These are phyloP conservation scores for Pegea sp. DNA, from an alignment of 23 tunicate genomes.

Conservation along the genomic window DNA sequence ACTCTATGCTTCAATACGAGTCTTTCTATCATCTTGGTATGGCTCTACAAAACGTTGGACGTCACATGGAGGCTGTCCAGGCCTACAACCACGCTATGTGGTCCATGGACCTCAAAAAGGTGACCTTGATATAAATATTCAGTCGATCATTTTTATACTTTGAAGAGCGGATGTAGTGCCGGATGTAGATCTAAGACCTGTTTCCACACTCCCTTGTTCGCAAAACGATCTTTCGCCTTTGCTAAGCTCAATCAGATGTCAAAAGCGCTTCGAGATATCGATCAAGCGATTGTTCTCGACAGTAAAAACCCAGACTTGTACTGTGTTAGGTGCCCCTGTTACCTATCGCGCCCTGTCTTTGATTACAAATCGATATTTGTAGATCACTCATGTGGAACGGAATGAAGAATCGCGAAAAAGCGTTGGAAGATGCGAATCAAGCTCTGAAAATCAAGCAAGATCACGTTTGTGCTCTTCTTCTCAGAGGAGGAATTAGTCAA, in stretches of 20 bases:
- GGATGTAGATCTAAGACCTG: constrained; percentile 82
- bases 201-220: constrained; percentile 79
- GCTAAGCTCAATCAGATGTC: constrained; percentile 50
- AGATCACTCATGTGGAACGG: constrained; percentile 74
- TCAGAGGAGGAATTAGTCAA: constrained; percentile 39
- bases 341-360: background rate
- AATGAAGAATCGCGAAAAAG: constrained; percentile 40
- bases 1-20: constrained; percentile 41
- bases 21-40: constrained; percentile 70
- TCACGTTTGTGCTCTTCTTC: constrained; percentile 54
- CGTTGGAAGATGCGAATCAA: constrained; percentile 54
- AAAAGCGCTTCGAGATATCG: constrained; percentile 74
- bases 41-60: constrained; percentile 61
- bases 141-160: background rate
- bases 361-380: background rate
- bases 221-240: constrained; percentile 56
- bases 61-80: constrained; percentile 45
- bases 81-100: constrained; percentile 65
- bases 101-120: constrained; percentile 58
- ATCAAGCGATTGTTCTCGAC: constrained; percentile 74
- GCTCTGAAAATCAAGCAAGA: constrained; percentile 32
- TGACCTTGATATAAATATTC: background rate
- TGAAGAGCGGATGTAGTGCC: constrained; percentile 79
- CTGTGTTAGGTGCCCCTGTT: constrained; percentile 55
- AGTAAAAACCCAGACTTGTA: constrained; percentile 62